Evolutionary conservation across 2,113 vertebrate species (phyloP), one percentile per base, ranked within the genome.

Genomic region (Malurus cyaneus): DNA sequence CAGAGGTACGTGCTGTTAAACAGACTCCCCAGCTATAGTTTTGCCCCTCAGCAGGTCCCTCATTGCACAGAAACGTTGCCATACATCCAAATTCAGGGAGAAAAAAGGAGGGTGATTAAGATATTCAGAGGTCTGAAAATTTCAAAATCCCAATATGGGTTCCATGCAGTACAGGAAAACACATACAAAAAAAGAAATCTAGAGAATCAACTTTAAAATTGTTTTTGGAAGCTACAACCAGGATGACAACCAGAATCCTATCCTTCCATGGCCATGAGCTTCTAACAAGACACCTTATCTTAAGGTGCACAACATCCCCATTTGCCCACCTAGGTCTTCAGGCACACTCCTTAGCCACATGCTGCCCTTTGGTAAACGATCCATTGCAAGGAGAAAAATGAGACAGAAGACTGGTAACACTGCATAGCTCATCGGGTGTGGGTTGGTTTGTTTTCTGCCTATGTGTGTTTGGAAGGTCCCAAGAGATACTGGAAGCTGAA

Each of bases 1-100:
- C 15, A 53, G 46, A 39, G 47, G 25, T 18, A 50, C 0, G 0
- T 50, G 50, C 42, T 83, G 42, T 34, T 41, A 76, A 81, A 5
- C 31, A 78, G 69, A n/a, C 17, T 47, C 12, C 23, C 5, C 12
- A 62, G 69, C 14, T 64, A 39, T 32, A 47, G 64, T 21, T 85
- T 34, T 67, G 31, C 9, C 5, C 25, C 20, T 71, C 52, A 71
- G 13, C 11, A 32, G 10, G 29, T 53, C 29, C 44, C 18, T 8
- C 53, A 12, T 49, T 56, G 24, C 12, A 74, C 18, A 36, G 47
- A 18, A 84, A 26, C 41, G 10, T 78, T 81, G 28, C 28, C 39
- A 52, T 5, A 0, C 23, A 4, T 79, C 39, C 49, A 71, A 36
- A 79, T 53, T 79, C 61, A 49, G 9, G 12, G 28, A 81, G 19